Evolutionary conservation across 2,888 invertebrate species (phyloP).

Genomic region (Phorcus lineatus): DNA sequence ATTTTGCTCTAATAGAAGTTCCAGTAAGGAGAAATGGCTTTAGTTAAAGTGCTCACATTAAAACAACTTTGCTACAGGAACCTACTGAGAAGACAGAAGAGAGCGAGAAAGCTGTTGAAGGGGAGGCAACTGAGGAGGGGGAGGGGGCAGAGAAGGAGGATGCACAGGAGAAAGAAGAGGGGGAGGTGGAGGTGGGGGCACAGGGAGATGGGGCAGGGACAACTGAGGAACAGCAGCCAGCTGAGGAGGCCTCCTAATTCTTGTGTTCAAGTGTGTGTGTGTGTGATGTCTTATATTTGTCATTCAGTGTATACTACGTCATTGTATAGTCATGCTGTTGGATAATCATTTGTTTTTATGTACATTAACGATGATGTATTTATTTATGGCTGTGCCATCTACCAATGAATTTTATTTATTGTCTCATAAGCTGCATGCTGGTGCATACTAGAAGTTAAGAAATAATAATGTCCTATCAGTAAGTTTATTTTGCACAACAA

Average conservation of each 20-base stretch:
- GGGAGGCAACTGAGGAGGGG: slow-evolving; percentile 33
- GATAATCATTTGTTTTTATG: slow-evolving; percentile 12
- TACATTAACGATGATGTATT: neutral
- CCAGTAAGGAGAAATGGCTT: too few relatives aligned
- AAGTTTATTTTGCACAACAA: too few relatives aligned
- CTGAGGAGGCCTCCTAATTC: too few relatives aligned
- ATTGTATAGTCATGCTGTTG: neutral
- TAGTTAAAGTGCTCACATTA: too few relatives aligned
- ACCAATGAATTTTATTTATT: too few relatives aligned
- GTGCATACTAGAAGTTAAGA: too few relatives aligned
- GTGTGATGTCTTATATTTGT: neutral
- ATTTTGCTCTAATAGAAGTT: too few relatives aligned
- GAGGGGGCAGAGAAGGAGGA: slow-evolving; percentile 28
- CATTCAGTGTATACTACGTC: neutral
- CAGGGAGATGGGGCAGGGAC: neutral
- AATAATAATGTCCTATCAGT: too few relatives aligned
- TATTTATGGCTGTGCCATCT: too few relatives aligned
- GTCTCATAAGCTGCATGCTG: too few relatives aligned
- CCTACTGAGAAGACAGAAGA: slow-evolving; percentile 34
- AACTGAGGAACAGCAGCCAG: too few relatives aligned
- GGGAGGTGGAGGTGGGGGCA: slow-evolving; percentile 16
- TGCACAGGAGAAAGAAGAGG: neutral
- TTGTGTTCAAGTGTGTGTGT: neutral
- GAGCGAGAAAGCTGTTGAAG: slow-evolving; percentile 25
- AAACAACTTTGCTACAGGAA: neutral